phyloP scores from a whole-genome alignment of 2,113 vertebrate genomes.

The Cyprinus carpio region DNA sequence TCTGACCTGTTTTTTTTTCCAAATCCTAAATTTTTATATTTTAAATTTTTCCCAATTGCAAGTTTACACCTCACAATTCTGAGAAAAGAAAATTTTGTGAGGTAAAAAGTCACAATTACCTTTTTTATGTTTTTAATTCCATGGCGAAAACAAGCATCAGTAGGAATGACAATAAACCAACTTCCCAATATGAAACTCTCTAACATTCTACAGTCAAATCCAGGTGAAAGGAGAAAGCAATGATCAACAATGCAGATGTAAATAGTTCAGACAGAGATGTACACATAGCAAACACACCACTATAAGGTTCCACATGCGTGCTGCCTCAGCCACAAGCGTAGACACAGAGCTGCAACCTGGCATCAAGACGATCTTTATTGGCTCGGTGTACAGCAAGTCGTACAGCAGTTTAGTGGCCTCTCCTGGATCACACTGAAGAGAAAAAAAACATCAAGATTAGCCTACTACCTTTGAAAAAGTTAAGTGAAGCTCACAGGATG shows the following conservation, averaged over 20 bases:
- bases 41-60: too few species aligned
- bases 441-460: slow-evolving; percentile 25
- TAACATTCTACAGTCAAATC: neutral
- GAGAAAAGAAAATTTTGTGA: too few species aligned
- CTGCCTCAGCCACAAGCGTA: slow-evolving; percentile 90
- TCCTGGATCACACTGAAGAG: slow-evolving; percentile 87
- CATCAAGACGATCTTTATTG: slow-evolving; percentile 96
- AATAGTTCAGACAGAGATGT: neutral
- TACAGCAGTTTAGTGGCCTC: slow-evolving; percentile 93
- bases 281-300: slow-evolving; percentile 78
- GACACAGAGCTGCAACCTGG: slow-evolving; percentile 93
- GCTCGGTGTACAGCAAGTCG: slow-evolving; percentile 92
- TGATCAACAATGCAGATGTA: neutral
- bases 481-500: neutral
- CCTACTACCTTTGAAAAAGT: neutral
- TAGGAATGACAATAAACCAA: neutral
- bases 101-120: too few species aligned
- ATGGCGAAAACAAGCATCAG: too few species aligned
- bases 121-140: too few species aligned
- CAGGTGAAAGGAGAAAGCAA: neutral
- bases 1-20: too few species aligned
- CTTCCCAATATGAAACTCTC: neutral
- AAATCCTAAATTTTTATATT: too few species aligned
- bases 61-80: too few species aligned
- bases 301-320: slow-evolving; percentile 96